Conservation (phyloP, 2,797 vertebrate genomes). For the Gymnothorax reevesii region DNA sequence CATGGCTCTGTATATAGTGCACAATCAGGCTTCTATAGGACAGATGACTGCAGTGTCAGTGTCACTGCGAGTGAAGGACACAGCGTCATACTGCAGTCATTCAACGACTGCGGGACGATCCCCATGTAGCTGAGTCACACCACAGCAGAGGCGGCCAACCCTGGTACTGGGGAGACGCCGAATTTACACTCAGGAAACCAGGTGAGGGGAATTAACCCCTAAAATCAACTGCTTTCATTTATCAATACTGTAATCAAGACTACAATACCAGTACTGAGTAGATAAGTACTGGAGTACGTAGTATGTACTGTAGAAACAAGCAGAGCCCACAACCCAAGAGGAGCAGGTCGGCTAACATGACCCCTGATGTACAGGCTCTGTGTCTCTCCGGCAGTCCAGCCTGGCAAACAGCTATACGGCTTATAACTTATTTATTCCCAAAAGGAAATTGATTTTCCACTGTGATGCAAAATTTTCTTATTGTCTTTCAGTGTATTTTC, state of each 20-base stretch:
- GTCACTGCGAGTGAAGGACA: neutral
- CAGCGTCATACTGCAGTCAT: neutral
- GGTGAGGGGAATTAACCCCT: too few species aligned
- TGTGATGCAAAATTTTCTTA: neutral
- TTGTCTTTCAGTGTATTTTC: neutral
- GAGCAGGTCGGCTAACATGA: too few species aligned
- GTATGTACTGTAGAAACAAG: too few species aligned
- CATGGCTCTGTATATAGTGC: neutral
- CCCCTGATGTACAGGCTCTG: too few species aligned
- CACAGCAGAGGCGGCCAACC: neutral
- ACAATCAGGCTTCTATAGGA: neutral
- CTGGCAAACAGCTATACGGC: neutral
- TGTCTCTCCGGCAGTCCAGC: too few species aligned
- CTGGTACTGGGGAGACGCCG: too few species aligned
- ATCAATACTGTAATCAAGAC: too few species aligned
- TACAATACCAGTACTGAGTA: too few species aligned
- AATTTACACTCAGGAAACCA: too few species aligned
- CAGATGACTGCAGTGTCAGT: neutral
- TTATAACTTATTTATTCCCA: neutral
- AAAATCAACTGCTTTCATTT: too few species aligned
- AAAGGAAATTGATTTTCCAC: neutral
- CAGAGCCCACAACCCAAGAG: too few species aligned
- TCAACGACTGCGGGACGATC: neutral
- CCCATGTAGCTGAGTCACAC: neutral
- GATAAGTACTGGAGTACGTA: too few species aligned